Conservation (phyloP, 2,797 vertebrate species). For the Staurois parvus region DNA sequence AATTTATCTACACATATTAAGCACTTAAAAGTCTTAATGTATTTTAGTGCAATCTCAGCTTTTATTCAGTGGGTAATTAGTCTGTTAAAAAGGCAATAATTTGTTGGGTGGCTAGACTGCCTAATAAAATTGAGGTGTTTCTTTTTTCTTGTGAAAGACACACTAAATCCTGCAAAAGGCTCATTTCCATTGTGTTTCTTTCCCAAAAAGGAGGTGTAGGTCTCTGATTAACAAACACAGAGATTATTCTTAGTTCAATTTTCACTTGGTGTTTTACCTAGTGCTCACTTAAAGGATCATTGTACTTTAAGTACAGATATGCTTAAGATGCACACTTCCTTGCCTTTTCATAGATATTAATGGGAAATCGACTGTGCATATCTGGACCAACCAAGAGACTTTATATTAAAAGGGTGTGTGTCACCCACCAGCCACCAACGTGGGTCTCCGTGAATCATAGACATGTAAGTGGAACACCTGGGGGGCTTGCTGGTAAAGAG, state of each 20-base stretch:
- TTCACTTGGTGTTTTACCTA: too few relatives aligned
- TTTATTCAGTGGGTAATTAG: conserved; percentile 41
- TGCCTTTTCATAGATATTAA: too few relatives aligned
- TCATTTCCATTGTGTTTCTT: neutral
- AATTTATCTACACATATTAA: conserved; percentile 26
- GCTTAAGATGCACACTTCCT: too few relatives aligned
- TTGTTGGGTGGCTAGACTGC: conserved; percentile 43
- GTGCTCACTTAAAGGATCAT: too few relatives aligned
- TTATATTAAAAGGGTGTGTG: too few relatives aligned
- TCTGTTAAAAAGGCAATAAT: conserved; percentile 48
- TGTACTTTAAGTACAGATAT: too few relatives aligned
- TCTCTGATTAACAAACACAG: neutral
- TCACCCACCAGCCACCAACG: too few relatives aligned
- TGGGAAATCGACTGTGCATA: too few relatives aligned
- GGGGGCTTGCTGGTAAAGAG: too few relatives aligned
- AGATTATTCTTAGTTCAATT: neutral
- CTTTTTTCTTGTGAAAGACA: neutral
- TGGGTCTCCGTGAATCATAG: too few relatives aligned
- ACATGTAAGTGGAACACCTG: too few relatives aligned
- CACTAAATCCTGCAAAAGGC: neutral
- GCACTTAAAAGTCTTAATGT: conserved; percentile 27
- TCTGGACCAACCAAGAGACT: too few relatives aligned
- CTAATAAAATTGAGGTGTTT: conserved; percentile 24
- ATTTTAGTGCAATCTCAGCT: conserved; percentile 40
- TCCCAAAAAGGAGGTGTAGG: neutral